Conservation (phyloP, 1,140 invertebrate genomes). For the Leucophenga varia region DNA sequence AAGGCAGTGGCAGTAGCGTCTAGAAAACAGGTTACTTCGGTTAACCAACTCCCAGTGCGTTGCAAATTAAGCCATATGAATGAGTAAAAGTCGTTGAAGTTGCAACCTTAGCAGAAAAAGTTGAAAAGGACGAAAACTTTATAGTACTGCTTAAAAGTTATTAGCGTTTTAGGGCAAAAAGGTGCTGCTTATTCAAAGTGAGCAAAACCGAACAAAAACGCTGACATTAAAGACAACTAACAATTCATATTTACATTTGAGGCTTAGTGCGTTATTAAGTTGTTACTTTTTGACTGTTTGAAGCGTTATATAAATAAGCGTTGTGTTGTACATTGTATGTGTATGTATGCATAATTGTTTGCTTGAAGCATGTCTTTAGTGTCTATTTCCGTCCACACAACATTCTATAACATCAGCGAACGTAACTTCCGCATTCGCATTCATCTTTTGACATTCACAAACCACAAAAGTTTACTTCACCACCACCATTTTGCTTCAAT, state of each 20-base stretch:
- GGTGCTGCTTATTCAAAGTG: constrained; percentile 21
- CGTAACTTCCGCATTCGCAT: no score
- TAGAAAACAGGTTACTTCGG: constrained; percentile 2
- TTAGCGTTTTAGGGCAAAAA: constrained; percentile 37
- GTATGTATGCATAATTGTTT: no score
- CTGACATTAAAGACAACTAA: constrained; percentile 24
- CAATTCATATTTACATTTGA: constrained; percentile 46
- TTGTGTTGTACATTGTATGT: no score
- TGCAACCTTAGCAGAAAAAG: constrained; percentile 32
- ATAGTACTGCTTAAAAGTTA: constrained; percentile 47
- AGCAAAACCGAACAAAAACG: constrained; percentile 12
- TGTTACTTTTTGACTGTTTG: constrained; percentile 52
- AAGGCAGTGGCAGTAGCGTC: constrained; percentile 6
- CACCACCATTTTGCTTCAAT: no score
- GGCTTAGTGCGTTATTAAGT: constrained; percentile 54
- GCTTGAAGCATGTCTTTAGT: no score
- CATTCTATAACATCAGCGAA: no score
- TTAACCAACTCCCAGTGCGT: constrained; percentile 19
- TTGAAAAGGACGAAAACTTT: constrained; percentile 25
- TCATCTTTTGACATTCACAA: no score
- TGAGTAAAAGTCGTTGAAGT: constrained; percentile 41
- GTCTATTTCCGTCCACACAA: no score
- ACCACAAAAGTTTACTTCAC: no score
- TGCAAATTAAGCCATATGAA: constrained; percentile 35
- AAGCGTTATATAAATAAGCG: no score